Evolutionary conservation across 2,113 vertebrate genomes (phyloP), one percentile per base, ranked within the genome.

Genomic region (Gorsachius goisagi): DNA sequence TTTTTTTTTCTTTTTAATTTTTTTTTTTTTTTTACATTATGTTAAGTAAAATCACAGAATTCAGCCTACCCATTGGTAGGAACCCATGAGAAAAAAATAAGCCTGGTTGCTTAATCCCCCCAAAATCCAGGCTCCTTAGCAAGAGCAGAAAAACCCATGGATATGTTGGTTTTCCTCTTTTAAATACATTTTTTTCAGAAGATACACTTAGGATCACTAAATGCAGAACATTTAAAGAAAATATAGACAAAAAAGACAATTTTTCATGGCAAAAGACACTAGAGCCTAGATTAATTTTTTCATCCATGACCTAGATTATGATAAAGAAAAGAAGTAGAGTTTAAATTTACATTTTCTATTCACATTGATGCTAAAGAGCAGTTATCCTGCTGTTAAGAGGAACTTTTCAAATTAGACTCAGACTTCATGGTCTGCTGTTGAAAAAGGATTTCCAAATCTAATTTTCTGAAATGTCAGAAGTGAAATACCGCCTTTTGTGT

Each of bases 401-500:
- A 88, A 84, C 56, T 78, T 85, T 79, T 79, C 49, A 74, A 82
- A 88, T 68, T 93, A 91, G 26, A 64, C 11, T 24, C 17, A 47
- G 47, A 59, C 56, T 89, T 94, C 91, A 90, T 49, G 66, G 77
- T 85, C 66, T 85, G 55, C 55, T 80, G 32, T 63, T 88, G 55
- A 72, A 93, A 83, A 94, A 24, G 37, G 66, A 91, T 95, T 95
- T 93, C 21, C 66, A 76, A 91, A 85, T 55, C 90, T 67, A 80
- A 90, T 91, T 88, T 91, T 96, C 75, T 91, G 74, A 95, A 88
- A 58, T 55, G 71, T 76, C 91, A 85, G 85, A 75, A 88, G 63
- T 77, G 60, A 88, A 95, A 59, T 76, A 85, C 30, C 77, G 67
- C 30, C 63, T 95, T 96, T 93, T 91, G 53, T 91, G 71, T 85